A percentile compares a stretch with the other conserved stretches of the same genome.
Conservation (phyloP, 2,888 invertebrate species). For the Hofmannophila pseudospretella region DNA sequence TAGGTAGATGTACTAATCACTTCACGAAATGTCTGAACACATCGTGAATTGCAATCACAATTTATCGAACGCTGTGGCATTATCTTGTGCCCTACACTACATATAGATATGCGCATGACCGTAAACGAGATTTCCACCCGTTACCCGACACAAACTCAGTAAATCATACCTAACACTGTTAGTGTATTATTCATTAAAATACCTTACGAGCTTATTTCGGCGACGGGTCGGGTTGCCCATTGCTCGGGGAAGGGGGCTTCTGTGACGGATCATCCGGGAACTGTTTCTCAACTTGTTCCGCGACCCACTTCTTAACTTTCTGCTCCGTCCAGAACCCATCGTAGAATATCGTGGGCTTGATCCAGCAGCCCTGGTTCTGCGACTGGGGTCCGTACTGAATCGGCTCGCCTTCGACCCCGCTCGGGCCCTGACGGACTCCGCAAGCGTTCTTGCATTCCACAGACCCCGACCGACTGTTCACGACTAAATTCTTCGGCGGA, state of each 20-base stretch:
- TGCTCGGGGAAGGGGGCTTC: constrained; percentile 28
- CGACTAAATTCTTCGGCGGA: constrained; percentile 61
- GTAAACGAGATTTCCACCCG: too few relatives aligned
- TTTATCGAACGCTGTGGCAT: too few relatives aligned
- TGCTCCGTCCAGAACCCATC: constrained; percentile 76
- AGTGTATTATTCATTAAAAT: too few relatives aligned
- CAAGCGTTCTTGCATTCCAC: constrained; percentile 46
- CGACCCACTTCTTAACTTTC: constrained; percentile 74
- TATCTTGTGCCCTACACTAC: too few relatives aligned
- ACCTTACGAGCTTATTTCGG: constrained; percentile 14
- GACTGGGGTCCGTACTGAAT: constrained; percentile 38
- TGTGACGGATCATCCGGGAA: constrained; percentile 52
- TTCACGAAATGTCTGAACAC: too few relatives aligned
- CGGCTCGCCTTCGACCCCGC: constrained; percentile 38
- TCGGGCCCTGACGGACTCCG: constrained; percentile 17
- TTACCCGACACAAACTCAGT: too few relatives aligned
- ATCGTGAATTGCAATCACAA: too few relatives aligned
- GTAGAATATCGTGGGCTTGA: constrained; percentile 71
- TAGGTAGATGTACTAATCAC: too few relatives aligned
- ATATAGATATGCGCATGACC: too few relatives aligned
- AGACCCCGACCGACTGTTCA: constrained; percentile 45
- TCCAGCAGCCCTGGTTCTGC: constrained; percentile 61
- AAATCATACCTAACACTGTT: too few relatives aligned
- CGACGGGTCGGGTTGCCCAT: constrained; percentile 19
- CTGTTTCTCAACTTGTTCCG: constrained; percentile 70